Base-by-base conservation (phyloP, 2,888 invertebrate genomes). In the Netelia inedita region DNA sequence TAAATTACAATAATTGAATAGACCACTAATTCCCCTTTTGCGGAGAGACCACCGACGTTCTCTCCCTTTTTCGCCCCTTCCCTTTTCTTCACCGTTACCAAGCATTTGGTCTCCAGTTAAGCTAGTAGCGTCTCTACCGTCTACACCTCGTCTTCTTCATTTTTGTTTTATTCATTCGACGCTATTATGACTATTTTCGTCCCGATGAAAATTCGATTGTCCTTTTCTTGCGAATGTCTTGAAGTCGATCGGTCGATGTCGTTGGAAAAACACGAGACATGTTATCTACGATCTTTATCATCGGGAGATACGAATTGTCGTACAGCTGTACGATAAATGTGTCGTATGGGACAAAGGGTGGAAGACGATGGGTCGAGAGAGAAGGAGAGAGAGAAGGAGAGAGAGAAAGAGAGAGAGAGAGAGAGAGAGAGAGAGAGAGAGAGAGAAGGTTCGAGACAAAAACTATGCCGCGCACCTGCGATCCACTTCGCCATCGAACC, bases 1-100 rank as follows among this genome's bases (percentile, higher is more conserved):
- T 91, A 92, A 93, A 93, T 93, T 93, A 93, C 91, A 92, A 93
- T 93, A 93, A 93, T 93, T 92, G 92, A 93, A 93, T 93, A 92
- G 91, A 91, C 92, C 91, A 85, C 91, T 93, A 92, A 93, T 92
- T 93, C 90, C 89, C 90, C 91, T 89, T 89, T 86, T 82, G 84
- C 84, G 72, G 79, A 83, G 79, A 83, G 73, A 79, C 71, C 84
- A 63, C 68, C 57, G 82, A 73, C 75, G 66, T 71, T 72, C 68
- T 57, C 68, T 68, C 74, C 65, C 74, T 28, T 61, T 19, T 23
- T 68, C n/a, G 66, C 83, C 63, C 68, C 68, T 80, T 63, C 81
- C 21, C 79, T 19, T n/a, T 50, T 11, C n/a, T n/a, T 50, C 50
- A 28, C 28, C n/a, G 41, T 28, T 50, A 63, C 11, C 28, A 63